Evolutionary conservation across 2,888 invertebrate genomes (phyloP).

Genomic region (Thymelicus acteon): DNA sequence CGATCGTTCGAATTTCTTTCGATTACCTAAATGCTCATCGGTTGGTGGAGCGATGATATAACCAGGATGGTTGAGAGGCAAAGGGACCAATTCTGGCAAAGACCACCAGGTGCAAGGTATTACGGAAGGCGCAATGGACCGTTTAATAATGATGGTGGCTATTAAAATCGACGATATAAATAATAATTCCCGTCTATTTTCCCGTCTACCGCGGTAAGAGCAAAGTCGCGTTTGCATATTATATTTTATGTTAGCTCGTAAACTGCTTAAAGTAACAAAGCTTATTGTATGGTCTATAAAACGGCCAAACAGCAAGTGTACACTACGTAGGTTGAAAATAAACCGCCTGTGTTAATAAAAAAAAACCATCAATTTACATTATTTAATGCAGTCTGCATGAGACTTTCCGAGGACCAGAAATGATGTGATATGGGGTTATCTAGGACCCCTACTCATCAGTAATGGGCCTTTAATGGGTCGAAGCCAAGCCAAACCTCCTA

Average conservation of each 20-base stretch:
- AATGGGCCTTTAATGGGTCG: too few species aligned
- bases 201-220: conserved; percentile 23
- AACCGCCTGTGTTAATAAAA: neutral
- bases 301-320: conserved; percentile 44
- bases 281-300: conserved; percentile 69
- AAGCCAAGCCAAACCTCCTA: too few species aligned
- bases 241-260: conserved; percentile 69
- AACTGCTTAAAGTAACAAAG: conserved; percentile 71
- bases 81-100: neutral
- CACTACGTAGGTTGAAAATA: conserved; percentile 28
- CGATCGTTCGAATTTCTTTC: too few species aligned
- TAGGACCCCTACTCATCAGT: too few species aligned
- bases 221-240: conserved; percentile 42
- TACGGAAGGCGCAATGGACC: neutral
- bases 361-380: too few species aligned
- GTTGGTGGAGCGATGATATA: too few species aligned
- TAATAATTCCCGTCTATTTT: conserved; percentile 8
- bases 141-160: neutral
- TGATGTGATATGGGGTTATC: too few species aligned
- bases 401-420: too few species aligned
- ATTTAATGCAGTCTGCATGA: too few species aligned
- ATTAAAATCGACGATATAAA: conserved; percentile 22
- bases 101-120: neutral
- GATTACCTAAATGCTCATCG: too few species aligned
- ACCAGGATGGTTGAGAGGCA: neutral